Percentiles rank a stretch among this genome's conserved stretches.
Evolutionary conservation across 2,113 vertebrate genomes (phyloP).

Genomic region (Coregonus clupeaformis): DNA sequence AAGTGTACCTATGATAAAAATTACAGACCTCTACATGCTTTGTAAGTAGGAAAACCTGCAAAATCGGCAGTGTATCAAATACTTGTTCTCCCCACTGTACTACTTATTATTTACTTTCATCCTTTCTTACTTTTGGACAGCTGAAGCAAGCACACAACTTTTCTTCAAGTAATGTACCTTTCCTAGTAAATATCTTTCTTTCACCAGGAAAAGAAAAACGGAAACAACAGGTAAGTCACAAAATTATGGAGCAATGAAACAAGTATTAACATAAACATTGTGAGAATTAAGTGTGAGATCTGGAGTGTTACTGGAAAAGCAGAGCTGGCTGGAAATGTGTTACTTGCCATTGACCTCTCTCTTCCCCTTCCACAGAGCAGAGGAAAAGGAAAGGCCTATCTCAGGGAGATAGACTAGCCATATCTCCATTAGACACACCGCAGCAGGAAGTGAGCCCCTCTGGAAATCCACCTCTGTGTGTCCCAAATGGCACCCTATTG

Average conservation of each 20-base stretch:
- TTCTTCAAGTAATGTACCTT: too few relatives aligned
- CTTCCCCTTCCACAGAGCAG: constrained; percentile 39
- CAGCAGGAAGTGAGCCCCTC: constrained; percentile 51
- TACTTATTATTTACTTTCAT: background rate
- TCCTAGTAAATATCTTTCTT: too few relatives aligned
- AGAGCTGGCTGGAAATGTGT: constrained; percentile 22
- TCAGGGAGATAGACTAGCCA: constrained; percentile 41
- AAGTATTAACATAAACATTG: background rate
- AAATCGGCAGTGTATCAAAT: too few relatives aligned
- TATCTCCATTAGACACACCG: constrained; percentile 52
- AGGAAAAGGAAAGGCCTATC: constrained; percentile 49
- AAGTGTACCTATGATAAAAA: too few relatives aligned
- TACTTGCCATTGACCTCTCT: constrained; percentile 32
- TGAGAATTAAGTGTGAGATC: background rate
- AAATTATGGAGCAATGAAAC: background rate
- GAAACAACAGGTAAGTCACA: background rate
- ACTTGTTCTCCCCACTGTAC: too few relatives aligned
- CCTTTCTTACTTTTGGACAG: background rate
- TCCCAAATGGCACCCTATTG: background rate
- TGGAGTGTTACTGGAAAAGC: constrained; percentile 28
- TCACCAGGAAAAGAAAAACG: too few relatives aligned
- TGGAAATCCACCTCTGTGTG: constrained; percentile 34
- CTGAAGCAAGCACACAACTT: background rate
- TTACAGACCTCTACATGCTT: too few relatives aligned
- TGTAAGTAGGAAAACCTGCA: too few relatives aligned